Evolutionary conservation across 2,113 vertebrate genomes (phyloP).

Genomic region (Lynx canadensis): DNA sequence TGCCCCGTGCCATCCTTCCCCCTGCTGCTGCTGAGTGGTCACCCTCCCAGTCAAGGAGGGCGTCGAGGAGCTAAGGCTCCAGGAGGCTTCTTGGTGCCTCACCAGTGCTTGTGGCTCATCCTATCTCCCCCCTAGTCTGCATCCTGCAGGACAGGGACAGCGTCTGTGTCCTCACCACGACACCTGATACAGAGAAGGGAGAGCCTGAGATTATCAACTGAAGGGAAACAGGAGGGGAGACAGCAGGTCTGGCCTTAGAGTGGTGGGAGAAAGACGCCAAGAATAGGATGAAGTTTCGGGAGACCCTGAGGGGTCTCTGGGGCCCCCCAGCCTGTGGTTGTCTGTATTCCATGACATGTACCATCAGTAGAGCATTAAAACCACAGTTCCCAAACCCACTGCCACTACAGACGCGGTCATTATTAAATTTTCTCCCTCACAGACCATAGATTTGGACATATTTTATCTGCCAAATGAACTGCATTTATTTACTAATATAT

Average conservation of each 20-base stretch:
- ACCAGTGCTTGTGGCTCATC: not conserved
- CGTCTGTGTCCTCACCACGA: not conserved
- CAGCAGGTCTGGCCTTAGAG: not conserved
- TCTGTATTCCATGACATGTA: not conserved
- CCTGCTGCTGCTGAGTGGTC: not conserved
- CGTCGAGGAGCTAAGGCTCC: not conserved
- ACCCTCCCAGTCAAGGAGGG: not conserved
- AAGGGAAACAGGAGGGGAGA: not conserved
- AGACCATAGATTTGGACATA: not conserved
- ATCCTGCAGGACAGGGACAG: not conserved
- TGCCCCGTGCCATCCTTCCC: fast-evolving
- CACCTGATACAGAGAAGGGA: not conserved
- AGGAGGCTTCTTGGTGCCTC: not conserved
- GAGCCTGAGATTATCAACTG: not conserved
- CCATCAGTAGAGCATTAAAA: not conserved
- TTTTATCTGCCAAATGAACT: not conserved
- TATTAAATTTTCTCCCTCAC: not conserved
- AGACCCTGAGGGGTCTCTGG: not conserved
- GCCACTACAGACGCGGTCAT: not conserved
- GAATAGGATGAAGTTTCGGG: not conserved
- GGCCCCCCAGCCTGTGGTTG: not conserved
- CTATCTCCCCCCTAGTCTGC: not conserved
- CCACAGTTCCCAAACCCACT: not conserved
- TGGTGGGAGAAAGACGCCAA: not conserved
- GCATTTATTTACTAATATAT: not conserved